Evolutionary conservation across 2,797 vertebrate species (phyloP), one percentile per base, ranked within the genome.

Genomic region (Pteronotus mesoamericanus): DNA sequence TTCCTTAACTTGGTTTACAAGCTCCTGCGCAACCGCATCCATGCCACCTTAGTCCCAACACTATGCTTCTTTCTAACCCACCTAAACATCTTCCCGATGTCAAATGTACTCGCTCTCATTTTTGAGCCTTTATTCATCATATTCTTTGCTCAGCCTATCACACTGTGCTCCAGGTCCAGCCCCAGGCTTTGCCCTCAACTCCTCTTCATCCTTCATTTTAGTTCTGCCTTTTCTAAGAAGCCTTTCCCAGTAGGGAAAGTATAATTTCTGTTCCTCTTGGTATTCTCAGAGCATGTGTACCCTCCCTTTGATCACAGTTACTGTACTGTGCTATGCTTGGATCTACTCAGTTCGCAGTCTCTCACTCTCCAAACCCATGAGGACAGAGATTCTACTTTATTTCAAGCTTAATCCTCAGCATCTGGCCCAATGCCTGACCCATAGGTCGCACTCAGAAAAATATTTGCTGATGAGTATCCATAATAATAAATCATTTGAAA

Each of bases 401-500:
- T 80, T 71, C 59, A 83, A 83, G 34, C 42, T 89, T 86, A 95
- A 69, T 79, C 42, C 15, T 46, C 8, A 80, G 74, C 55, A 66
- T 29, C 75, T 84, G 44, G 19, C 18, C 42, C 14, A 64, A 32
- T 77, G 55, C 21, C 46, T 84, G 21, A 34, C 42, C 78, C 32
- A 71, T 22, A 89, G 22, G 51, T 55, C 46, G 15, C 26, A 21
- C 42, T 55, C 32, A 16, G 39, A 86, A 80, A 69, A 69, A 57
- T 64, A 88, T 78, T 94, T 94, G 48, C 32, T 91, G 16, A 86
- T 79, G 42, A 89, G 42, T 72, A 22, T 64, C 64, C 80, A 59
- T 19, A 86, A 74, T 72, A 83, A 72, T 68, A 86, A 79, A 89
- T 93, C 80, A 86, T 6, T 66, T 6, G 21, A 93, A 91, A 92